phyloP scores from a whole-genome alignment of 2,888 invertebrate genomes.

The Dasypogon diadema region DNA sequence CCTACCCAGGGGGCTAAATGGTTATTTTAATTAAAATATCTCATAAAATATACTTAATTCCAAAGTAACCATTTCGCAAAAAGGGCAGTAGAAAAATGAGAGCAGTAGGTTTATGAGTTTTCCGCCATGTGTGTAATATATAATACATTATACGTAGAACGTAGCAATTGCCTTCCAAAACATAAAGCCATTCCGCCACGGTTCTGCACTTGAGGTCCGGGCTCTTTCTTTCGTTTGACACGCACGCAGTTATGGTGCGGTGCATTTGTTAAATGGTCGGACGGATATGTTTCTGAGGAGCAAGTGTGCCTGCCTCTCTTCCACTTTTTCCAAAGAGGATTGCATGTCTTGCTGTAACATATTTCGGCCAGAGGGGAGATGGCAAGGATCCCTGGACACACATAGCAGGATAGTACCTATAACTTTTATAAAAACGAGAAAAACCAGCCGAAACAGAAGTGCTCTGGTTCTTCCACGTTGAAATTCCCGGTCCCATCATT shows the following conservation, averaged over 20 bases:
- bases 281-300: background rate
- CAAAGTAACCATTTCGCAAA: background rate
- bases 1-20: background rate
- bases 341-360: background rate
- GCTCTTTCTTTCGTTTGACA: background rate
- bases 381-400: background rate
- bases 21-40: slow-evolving; percentile 30
- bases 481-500: slow-evolving; percentile 44
- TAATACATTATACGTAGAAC: too few species aligned
- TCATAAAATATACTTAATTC: slow-evolving; percentile 24
- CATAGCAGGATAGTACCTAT: too few species aligned
- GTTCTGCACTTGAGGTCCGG: background rate
- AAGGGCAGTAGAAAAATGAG: background rate
- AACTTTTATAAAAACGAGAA: background rate
- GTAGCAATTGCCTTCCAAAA: background rate
- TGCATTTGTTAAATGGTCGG: background rate
- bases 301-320: background rate
- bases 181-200: background rate
- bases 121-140: background rate
- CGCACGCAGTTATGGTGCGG: background rate
- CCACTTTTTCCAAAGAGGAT: background rate
- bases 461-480: background rate
- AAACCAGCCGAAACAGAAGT: background rate
- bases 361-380: background rate
- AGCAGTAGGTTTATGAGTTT: background rate